Conservation (phyloP, 2,797 vertebrate species). For the Tapera naevia region DNA sequence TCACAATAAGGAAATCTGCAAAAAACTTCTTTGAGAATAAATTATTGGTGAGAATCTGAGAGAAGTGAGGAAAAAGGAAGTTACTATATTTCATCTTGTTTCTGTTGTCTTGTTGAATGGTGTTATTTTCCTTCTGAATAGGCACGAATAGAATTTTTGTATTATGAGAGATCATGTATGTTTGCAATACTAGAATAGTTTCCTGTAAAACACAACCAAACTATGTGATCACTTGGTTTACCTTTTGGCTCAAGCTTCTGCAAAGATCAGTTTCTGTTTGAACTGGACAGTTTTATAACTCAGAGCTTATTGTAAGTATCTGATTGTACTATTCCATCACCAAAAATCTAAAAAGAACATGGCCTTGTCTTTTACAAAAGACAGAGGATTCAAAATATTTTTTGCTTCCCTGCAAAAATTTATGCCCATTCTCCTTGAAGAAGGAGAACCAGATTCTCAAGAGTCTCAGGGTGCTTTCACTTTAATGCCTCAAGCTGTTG, state of each 20-base stretch:
- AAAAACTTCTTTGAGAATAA: neutral
- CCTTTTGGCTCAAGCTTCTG: accelerated
- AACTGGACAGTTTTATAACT: neutral
- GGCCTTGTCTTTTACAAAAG: neutral
- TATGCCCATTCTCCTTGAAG: neutral
- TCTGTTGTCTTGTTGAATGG: neutral
- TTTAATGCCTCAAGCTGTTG: neutral
- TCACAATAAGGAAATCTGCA: neutral
- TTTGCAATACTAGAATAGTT: neutral
- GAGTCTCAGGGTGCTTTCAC: neutral
- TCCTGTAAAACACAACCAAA: neutral
- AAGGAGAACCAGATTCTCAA: neutral
- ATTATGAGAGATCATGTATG: neutral
- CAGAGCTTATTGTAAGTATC: neutral
- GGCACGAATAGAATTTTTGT: neutral
- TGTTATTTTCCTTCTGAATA: neutral
- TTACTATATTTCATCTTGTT: neutral
- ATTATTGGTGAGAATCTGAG: neutral
- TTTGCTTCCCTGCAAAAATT: neutral
- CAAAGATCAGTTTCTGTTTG: neutral
- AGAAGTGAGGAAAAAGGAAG: neutral
- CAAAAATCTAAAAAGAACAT: neutral
- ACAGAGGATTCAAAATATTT: neutral
- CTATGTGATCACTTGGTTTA: neutral
- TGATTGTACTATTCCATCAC: neutral